phyloP scores from a whole-genome alignment of 1,140 invertebrate genomes.

The Drosophila azteca region DNA sequence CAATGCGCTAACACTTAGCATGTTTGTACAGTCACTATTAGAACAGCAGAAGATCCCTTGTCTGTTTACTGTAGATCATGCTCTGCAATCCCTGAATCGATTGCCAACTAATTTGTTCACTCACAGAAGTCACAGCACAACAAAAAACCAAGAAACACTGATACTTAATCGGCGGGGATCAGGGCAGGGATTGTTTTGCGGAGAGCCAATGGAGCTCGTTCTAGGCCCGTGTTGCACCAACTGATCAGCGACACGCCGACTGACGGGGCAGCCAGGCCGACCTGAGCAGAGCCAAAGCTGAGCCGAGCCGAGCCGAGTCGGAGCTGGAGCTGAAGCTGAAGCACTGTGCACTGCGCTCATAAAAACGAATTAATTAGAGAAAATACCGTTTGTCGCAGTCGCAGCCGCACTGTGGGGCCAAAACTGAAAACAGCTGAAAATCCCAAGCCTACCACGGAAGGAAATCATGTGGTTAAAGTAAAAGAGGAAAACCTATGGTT shows the following conservation, averaged over 20 bases:
- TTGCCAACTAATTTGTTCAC: neutral
- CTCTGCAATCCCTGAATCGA: too few relatives aligned
- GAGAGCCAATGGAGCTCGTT: slow-evolving; percentile 50
- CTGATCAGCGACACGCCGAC: slow-evolving; percentile 49
- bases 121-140: slow-evolving; percentile 8
- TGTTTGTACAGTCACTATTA: slow-evolving; percentile 29
- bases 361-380: slow-evolving; percentile 77
- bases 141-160: slow-evolving; percentile 8
- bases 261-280: neutral
- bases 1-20: neutral
- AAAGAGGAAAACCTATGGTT: too few relatives aligned
- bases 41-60: slow-evolving; percentile 9
- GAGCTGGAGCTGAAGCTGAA: neutral
- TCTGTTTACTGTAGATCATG: too few relatives aligned
- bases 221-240: slow-evolving; percentile 73
- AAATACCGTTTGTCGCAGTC: slow-evolving; percentile 62
- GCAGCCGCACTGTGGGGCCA: slow-evolving; percentile 46
- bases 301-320: neutral
- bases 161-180: slow-evolving; percentile 1
- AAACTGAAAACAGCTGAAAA: too few relatives aligned
- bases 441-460: too few relatives aligned
- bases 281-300: neutral
- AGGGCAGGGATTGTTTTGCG: neutral
- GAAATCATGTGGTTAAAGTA: too few relatives aligned
- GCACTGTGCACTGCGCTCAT: slow-evolving; percentile 38